These are phyloP conservation scores for Ochropleura leucogaster DNA, from an alignment of 2,888 invertebrate species.

Conservation along the genomic window DNA sequence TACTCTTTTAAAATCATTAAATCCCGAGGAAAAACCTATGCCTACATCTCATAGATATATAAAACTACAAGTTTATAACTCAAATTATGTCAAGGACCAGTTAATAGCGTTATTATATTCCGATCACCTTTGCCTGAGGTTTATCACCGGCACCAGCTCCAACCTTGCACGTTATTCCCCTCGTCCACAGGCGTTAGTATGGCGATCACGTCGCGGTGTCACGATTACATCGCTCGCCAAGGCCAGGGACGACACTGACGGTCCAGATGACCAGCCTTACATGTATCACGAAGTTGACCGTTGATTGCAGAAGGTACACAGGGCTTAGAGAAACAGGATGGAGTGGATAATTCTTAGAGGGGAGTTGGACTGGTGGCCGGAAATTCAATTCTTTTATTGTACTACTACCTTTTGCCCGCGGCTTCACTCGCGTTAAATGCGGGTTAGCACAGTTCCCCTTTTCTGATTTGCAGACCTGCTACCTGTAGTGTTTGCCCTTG, in stretches of 20 bases:
- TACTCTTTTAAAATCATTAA: too few relatives aligned
- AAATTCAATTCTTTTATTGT: background rate
- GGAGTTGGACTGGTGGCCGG: background rate
- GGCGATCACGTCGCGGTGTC: constrained; percentile 49
- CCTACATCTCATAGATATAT: background rate
- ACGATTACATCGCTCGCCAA: constrained; percentile 58
- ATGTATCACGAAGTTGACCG: constrained; percentile 31
- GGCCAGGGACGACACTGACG: constrained; percentile 50
- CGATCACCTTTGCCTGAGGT: constrained; percentile 48
- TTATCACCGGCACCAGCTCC: constrained; percentile 48
- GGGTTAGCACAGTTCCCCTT: too few relatives aligned
- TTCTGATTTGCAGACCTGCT: too few relatives aligned
- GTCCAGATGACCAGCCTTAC: constrained; percentile 47
- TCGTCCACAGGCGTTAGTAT: constrained; percentile 48
- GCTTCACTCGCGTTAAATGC: too few relatives aligned
- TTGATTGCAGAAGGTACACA: constrained; percentile 38
- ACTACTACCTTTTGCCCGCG: background rate
- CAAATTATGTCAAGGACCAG: constrained; percentile 51
- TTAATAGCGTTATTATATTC: constrained; percentile 51
- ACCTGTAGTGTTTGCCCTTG: too few relatives aligned
- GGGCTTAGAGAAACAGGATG: background rate
- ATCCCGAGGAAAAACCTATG: background rate
- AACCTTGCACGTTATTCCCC: constrained; percentile 60
- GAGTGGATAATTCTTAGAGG: background rate
- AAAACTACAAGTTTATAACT: background rate